Conservation (phyloP, 2,888 invertebrate species). For the Sarcophaga subvicina region DNA sequence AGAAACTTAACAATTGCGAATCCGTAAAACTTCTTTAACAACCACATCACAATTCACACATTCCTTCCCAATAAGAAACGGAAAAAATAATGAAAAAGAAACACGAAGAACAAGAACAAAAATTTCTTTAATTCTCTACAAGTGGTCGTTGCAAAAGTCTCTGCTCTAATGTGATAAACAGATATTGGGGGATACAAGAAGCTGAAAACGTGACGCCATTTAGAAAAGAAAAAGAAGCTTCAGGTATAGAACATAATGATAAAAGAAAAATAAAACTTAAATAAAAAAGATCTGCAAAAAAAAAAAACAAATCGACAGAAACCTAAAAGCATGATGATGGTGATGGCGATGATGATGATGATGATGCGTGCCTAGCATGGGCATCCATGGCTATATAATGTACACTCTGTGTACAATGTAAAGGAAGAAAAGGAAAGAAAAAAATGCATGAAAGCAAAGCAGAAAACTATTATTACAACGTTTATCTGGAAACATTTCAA, state of each 20-base stretch:
- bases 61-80: neutral
- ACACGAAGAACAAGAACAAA: neutral
- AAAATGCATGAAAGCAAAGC: neutral
- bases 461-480: conserved; percentile 65
- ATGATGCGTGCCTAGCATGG: conserved; percentile 50
- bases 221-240: conserved; percentile 51
- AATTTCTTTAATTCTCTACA: neutral
- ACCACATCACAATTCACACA: neutral
- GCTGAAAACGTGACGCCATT: conserved; percentile 67
- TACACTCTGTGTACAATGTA: neutral
- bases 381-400: too few relatives aligned
- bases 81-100: neutral
- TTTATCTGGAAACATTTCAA: conserved; percentile 53
- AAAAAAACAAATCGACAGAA: neutral
- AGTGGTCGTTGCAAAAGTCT: conserved; percentile 21
- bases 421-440: neutral
- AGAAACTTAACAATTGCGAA: neutral
- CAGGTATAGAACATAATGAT: conserved; percentile 51
- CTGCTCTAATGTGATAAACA: conserved; percentile 62
- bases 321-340: neutral
- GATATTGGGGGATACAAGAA: conserved; percentile 64
- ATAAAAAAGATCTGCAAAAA: neutral
- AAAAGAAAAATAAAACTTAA: conserved; percentile 13
- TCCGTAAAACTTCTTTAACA: neutral
- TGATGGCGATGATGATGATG: conserved; percentile 27